A percentile compares a stretch with the other conserved stretches of the same genome.
Conservation (phyloP, 2,113 vertebrate genomes). For the Coracopsis vasa region DNA sequence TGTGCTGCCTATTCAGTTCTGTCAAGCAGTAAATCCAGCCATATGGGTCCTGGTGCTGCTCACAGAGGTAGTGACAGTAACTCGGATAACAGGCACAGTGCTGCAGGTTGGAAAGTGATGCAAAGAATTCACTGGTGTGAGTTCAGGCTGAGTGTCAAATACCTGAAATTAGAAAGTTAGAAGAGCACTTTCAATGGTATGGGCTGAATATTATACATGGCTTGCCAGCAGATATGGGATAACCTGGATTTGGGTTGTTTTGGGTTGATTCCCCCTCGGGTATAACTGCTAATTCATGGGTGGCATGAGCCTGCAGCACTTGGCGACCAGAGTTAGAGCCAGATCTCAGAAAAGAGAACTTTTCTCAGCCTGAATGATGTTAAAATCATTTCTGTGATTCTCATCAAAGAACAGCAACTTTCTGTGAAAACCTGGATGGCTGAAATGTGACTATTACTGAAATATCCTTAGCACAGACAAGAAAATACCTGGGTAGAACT, state of each 20-base stretch:
- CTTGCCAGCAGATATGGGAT: neutral
- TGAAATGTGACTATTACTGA: neutral
- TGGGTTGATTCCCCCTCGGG: neutral
- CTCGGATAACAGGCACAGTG: neutral
- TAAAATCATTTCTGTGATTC: neutral
- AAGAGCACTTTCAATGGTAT: neutral
- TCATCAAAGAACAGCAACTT: neutral
- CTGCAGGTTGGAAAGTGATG: conserved; percentile 12
- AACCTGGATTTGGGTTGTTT: neutral
- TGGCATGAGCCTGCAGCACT: neutral
- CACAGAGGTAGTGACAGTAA: conserved; percentile 19
- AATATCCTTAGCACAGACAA: neutral
- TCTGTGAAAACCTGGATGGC: neutral
- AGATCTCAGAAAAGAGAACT: neutral
- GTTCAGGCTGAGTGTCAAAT: conserved; percentile 9
- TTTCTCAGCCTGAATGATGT: neutral
- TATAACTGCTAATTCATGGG: neutral
- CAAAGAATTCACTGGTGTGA: neutral
- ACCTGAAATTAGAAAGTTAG: neutral
- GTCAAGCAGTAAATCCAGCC: neutral
- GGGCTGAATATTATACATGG: neutral
- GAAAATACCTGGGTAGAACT: neutral
- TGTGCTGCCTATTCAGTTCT: neutral
- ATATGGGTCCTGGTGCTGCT: neutral
- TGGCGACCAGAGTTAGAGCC: neutral